Percentiles rank a stretch among this genome's conserved stretches.
Conservation (phyloP, 2,113 vertebrate species). For the Ailurus styani region DNA sequence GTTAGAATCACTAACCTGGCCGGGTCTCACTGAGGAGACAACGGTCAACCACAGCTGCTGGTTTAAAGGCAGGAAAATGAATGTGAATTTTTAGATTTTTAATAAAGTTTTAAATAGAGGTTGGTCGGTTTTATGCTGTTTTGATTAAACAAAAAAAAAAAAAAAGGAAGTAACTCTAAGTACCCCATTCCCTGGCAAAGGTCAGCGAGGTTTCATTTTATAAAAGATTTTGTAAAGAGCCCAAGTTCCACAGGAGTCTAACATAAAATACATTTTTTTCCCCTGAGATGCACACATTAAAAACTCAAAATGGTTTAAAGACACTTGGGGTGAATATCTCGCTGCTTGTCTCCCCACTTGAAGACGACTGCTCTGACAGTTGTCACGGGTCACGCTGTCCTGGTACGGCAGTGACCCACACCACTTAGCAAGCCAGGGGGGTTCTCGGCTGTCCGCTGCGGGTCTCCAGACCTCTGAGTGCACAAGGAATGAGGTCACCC, state of each 20-base stretch:
- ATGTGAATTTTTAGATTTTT: neutral
- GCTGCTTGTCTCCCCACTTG: slow-evolving; percentile 69
- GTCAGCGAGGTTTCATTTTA: slow-evolving; percentile 35
- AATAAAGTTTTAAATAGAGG: neutral
- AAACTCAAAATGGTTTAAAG: slow-evolving; percentile 66
- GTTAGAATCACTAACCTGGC: neutral
- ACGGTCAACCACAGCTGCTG: neutral
- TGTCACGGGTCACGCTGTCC: neutral
- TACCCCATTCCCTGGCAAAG: neutral
- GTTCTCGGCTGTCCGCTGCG: neutral
- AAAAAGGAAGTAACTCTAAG: neutral
- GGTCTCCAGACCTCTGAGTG: neutral
- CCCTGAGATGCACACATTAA: slow-evolving; percentile 52
- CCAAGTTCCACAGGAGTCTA: slow-evolving; percentile 65
- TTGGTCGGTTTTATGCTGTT: neutral
- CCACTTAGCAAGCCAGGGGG: neutral
- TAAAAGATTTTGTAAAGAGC: slow-evolving; percentile 82
- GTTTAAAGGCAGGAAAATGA: neutral
- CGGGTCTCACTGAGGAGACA: rapidly evolving
- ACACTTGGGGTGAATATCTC: slow-evolving; percentile 61
- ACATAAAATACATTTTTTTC: slow-evolving; percentile 49
- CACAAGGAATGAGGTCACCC: neutral
- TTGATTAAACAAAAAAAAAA: neutral
- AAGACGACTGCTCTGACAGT: neutral
- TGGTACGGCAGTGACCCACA: neutral